These are phyloP conservation scores for Ephydatia muelleri DNA, from an alignment of 37 sponge, comb jelly and placozoan genomes.

Conservation along the genomic window DNA sequence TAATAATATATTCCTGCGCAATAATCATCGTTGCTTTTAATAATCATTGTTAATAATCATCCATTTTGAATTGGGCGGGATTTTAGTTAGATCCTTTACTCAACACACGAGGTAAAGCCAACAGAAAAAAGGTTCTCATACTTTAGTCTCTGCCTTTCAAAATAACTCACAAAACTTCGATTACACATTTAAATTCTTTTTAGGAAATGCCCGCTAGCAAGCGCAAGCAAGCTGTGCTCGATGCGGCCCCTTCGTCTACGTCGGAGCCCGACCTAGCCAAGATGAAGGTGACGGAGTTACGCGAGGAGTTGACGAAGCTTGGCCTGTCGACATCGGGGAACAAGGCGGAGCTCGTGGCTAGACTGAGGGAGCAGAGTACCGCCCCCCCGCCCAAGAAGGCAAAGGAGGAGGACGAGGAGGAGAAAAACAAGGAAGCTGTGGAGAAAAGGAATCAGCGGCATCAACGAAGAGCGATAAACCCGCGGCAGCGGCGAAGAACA, in stretches of 20 bases:
- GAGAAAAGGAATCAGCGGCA: too few relatives aligned
- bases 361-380: constrained; percentile 35
- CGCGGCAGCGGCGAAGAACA: too few relatives aligned
- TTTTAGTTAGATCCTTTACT: too few relatives aligned
- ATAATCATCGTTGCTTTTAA: too few relatives aligned
- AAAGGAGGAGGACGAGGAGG: background rate
- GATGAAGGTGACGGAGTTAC: constrained; percentile 77
- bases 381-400: constrained; percentile 45
- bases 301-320: constrained; percentile 63
- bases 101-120: too few relatives aligned
- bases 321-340: constrained; percentile 75
- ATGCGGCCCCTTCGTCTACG: background rate
- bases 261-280: constrained; percentile 31
- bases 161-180: too few relatives aligned
- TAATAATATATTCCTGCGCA: too few relatives aligned
- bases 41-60: too few relatives aligned
- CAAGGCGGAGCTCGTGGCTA: constrained; percentile 73
- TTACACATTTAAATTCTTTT: background rate
- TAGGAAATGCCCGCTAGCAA: constrained; percentile 13
- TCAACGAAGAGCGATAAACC: too few relatives aligned
- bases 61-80: too few relatives aligned
- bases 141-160: too few relatives aligned
- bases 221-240: constrained; percentile 8
- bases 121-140: too few relatives aligned
- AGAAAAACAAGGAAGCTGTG: background rate